phyloP scores from a whole-genome alignment of 2,797 vertebrate genomes.

The Telmatherina bonti region DNA sequence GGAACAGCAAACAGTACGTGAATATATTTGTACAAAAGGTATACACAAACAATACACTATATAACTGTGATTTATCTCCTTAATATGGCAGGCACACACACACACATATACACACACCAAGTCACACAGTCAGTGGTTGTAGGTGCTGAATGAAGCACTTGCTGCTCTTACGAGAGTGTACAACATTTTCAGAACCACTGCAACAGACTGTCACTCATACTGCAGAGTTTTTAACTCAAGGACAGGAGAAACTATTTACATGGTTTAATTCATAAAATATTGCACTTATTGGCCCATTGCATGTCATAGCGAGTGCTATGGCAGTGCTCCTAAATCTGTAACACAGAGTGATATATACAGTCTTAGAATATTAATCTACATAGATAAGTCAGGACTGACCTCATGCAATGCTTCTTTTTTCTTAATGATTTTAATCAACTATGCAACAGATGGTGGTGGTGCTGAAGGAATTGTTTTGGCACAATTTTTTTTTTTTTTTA shows the following conservation, averaged over 20 bases:
- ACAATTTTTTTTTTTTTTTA: constrained; percentile 41
- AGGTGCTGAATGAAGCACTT: constrained; percentile 48
- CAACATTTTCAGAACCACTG: constrained; percentile 49
- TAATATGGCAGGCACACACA: constrained; percentile 60
- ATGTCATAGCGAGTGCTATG: constrained; percentile 85
- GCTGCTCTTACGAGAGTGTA: constrained; percentile 28
- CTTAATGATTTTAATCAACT: constrained; percentile 64
- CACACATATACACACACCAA: constrained; percentile 19
- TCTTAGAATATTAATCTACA: constrained; percentile 85
- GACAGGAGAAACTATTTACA: constrained; percentile 91
- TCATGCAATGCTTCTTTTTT: constrained; percentile 73
- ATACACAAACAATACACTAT: constrained; percentile 78
- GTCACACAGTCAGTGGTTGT: constrained; percentile 43
- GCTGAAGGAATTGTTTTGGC: constrained; percentile 72
- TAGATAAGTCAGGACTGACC: constrained; percentile 72
- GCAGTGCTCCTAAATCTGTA: constrained; percentile 90
- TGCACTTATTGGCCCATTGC: constrained; percentile 99
- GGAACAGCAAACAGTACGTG: constrained; percentile 76
- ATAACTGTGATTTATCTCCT: constrained; percentile 64
- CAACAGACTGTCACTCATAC: constrained; percentile 65
- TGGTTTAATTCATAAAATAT: constrained; percentile 95
- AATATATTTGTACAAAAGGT: constrained; percentile 82
- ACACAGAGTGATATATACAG: constrained; percentile 78
- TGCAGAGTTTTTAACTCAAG: constrained; percentile 73
- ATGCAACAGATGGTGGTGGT: constrained; percentile 78